Base-by-base conservation (phyloP, 2,888 invertebrate species). In the Machimus rusticus region DNA sequence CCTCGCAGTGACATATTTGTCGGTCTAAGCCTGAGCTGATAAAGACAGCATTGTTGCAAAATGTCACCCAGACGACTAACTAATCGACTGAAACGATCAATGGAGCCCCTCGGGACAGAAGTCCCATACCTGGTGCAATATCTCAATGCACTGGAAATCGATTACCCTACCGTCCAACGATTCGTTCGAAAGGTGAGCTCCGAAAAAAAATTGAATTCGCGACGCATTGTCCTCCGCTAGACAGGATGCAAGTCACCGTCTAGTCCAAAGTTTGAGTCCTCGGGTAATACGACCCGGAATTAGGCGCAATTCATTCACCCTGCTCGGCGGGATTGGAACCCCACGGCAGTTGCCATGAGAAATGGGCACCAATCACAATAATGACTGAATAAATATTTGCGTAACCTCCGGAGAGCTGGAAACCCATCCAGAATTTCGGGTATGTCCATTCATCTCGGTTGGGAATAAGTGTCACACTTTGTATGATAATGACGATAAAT, bases 341-440 rank as follows among this genome's bases (percentile, higher is more conserved):
- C 66, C 12, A 55, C 31, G 55, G 12, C 43, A 16, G 31, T 57
- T 57, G 46, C 28, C 51, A 87, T 88, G 88, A 87, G 78, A 88
- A 88, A 88, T 88, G 88, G 87, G 85, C 87, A 85, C 84, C 87
- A 74, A 78, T 85, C 79, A 85, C 51, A 84, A 85, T 78, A 79
- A 88, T 87, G 88, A 81, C 88, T 87, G 87, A 74, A 87, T 87
- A 88, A 87, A 88, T 87, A 88, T 87, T 87, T 88, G 84, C n/a
- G 51, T 81, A 81, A n/a, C 37, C 81, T 55, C 51, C 31, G n/a
- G n/a, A 28, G 34, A 16, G 81, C 55, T 55, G 12, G 31, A 51
- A 55, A 5, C 46, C 39, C 55, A 81, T 81, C 39, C 34, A 81
- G n/a, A n/a, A 43, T 43, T 19, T 46, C 43, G 78, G 34, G 81